These are phyloP conservation scores for Parazoanthus swiftii DNA, from an alignment of 92 coral and sea anemone species.

Conservation along the genomic window DNA sequence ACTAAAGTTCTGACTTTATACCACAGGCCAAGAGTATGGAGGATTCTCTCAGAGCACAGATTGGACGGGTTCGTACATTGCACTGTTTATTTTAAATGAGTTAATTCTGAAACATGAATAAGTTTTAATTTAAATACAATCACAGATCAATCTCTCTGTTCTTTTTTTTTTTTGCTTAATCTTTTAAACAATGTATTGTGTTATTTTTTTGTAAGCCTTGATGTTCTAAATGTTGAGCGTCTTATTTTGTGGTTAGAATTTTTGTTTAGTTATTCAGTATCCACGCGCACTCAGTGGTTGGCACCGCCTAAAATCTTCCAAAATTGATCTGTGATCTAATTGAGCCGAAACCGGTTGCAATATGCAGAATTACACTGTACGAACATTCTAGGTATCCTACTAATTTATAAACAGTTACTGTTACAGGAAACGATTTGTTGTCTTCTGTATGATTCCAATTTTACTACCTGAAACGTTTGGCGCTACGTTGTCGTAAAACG, in stretches of 20 bases:
- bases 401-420: neutral
- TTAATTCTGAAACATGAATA: neutral
- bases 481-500: neutral
- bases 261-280: too few species aligned
- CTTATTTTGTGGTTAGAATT: too few species aligned
- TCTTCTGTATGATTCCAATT: too few species aligned
- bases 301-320: too few species aligned
- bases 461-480: neutral
- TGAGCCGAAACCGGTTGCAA: too few species aligned
- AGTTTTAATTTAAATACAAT: too few species aligned
- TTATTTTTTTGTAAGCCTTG: too few species aligned
- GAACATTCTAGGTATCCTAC: neutral
- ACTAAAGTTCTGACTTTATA: neutral
- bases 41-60: conserved; percentile 71
- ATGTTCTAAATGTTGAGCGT: too few species aligned
- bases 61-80: conserved; percentile 64
- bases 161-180: neutral
- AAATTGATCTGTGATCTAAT: too few species aligned
- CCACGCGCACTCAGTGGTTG: too few species aligned
- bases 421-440: neutral
- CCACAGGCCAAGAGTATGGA: conserved; percentile 66
- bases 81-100: neutral
- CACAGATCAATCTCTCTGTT: neutral
- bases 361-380: too few species aligned
- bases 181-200: neutral